Conservation (phyloP, 2,888 invertebrate species). For the Melitaea athalia region DNA sequence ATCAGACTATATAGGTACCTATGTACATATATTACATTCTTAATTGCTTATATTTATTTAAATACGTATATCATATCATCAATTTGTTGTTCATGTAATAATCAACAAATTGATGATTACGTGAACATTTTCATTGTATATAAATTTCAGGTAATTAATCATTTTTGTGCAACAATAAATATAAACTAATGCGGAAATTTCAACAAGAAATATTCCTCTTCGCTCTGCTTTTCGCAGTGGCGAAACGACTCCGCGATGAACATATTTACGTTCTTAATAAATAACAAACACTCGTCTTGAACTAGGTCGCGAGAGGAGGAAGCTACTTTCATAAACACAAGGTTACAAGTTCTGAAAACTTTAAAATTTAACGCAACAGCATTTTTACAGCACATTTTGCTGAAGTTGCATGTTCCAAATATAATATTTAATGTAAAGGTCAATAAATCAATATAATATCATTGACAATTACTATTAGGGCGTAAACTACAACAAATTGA, state of each 20-base stretch:
- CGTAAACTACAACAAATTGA: neutral
- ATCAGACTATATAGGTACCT: too few relatives aligned
- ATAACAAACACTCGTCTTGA: conserved; percentile 49
- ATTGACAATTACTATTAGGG: neutral
- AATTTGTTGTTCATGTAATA: too few relatives aligned
- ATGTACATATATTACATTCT: too few relatives aligned
- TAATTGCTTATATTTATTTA: too few relatives aligned
- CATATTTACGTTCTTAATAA: conserved; percentile 41
- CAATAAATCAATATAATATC: neutral
- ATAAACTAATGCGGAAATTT: conserved; percentile 36
- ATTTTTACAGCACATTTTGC: neutral
- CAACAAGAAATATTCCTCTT: conserved; percentile 33
- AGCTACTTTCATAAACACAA: conserved; percentile 48
- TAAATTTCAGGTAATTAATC: neutral
- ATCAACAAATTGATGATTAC: too few relatives aligned
- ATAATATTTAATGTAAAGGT: too few relatives aligned
- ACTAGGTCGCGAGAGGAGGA: conserved; percentile 54
- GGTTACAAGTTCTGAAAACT: conserved; percentile 39
- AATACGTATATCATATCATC: too few relatives aligned
- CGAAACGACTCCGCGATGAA: conserved; percentile 45
- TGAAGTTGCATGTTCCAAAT: neutral
- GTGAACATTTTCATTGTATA: neutral
- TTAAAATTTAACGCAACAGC: neutral
- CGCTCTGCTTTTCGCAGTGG: conserved; percentile 29
- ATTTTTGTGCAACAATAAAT: neutral